Conservation (phyloP, 2,797 vertebrate species). For the Bradypus variegatus region DNA sequence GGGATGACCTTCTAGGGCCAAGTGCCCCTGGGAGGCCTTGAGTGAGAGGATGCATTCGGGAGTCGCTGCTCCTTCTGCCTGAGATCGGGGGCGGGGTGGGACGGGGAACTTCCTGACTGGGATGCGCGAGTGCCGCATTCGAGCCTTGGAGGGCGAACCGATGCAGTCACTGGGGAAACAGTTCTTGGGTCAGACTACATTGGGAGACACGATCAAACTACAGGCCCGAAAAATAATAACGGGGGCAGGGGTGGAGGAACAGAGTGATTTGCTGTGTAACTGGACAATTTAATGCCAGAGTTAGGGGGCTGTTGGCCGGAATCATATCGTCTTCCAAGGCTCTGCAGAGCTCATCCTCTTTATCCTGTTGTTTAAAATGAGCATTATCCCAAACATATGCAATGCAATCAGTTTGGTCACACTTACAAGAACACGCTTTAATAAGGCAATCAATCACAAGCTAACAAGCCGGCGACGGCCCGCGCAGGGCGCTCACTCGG, state of each 20-base stretch:
- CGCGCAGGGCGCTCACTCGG: not conserved
- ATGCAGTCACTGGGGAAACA: not conserved
- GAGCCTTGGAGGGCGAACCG: slow-evolving; percentile 22
- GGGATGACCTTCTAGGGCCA: not conserved
- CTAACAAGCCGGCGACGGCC: slow-evolving; percentile 73
- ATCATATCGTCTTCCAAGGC: slow-evolving; percentile 70
- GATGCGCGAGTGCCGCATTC: not conserved
- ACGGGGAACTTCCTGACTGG: not conserved
- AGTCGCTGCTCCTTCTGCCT: not conserved
- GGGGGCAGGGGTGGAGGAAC: not conserved
- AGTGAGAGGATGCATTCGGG: not conserved
- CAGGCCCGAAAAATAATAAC: not conserved
- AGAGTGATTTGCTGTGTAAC: slow-evolving; percentile 68
- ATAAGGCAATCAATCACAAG: slow-evolving; percentile 99
- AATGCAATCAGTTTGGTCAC: slow-evolving; percentile 99
- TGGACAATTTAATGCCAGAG: slow-evolving; percentile 73
- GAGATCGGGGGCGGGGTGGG: too few relatives aligned
- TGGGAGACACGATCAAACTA: slow-evolving; percentile 7
- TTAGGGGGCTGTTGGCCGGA: slow-evolving; percentile 67
- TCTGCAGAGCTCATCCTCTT: slow-evolving; percentile 74
- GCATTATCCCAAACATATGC: slow-evolving; percentile 99
- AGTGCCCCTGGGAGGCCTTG: not conserved
- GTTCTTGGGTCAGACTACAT: not conserved
- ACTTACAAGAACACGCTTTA: slow-evolving; percentile 99
- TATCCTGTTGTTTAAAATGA: slow-evolving; percentile 90